These are phyloP conservation scores for Monopis laevigella DNA, from an alignment of 2,888 invertebrate species.

Conservation along the genomic window DNA sequence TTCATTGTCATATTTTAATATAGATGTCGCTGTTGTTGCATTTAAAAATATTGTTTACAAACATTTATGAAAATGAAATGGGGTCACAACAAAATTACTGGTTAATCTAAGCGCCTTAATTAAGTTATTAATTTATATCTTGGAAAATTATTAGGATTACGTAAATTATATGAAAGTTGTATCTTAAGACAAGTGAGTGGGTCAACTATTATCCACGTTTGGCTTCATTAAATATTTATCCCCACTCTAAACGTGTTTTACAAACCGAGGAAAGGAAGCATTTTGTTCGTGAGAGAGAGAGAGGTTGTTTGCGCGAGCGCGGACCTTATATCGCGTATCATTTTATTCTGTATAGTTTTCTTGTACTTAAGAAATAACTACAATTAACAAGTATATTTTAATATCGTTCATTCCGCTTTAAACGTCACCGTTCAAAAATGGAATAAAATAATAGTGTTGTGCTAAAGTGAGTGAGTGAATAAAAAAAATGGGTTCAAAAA, in stretches of 20 bases:
- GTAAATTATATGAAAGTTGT: slow-evolving; percentile 4
- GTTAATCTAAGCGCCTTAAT: no score
- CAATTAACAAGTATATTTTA: background rate
- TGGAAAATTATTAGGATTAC: no score
- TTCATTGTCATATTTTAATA: no score
- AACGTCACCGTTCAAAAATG: background rate
- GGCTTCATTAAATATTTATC: slow-evolving; percentile 40
- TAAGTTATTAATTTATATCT: no score
- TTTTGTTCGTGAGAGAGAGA: no score
- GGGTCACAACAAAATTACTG: background rate
- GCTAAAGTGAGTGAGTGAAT: background rate
- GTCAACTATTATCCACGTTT: slow-evolving; percentile 31
- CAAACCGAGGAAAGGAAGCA: slow-evolving; percentile 1
- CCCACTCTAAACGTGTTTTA: slow-evolving; percentile 35
- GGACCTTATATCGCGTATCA: background rate
- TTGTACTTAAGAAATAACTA: background rate
- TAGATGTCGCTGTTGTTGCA: no score
- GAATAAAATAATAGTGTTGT: slow-evolving; percentile 21
- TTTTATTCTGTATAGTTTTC: background rate
- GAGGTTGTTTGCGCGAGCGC: slow-evolving; percentile 1
- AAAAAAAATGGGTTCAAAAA: slow-evolving; percentile 84
- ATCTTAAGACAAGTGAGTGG: slow-evolving; percentile 29
- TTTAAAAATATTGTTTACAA: no score
- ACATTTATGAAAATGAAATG: background rate
- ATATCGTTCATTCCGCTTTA: background rate